A percentile compares a stretch with the other conserved stretches of the same genome.
Evolutionary conservation across 2,888 invertebrate species (phyloP).

Genomic region (Rhogogaster chlorosoma): DNA sequence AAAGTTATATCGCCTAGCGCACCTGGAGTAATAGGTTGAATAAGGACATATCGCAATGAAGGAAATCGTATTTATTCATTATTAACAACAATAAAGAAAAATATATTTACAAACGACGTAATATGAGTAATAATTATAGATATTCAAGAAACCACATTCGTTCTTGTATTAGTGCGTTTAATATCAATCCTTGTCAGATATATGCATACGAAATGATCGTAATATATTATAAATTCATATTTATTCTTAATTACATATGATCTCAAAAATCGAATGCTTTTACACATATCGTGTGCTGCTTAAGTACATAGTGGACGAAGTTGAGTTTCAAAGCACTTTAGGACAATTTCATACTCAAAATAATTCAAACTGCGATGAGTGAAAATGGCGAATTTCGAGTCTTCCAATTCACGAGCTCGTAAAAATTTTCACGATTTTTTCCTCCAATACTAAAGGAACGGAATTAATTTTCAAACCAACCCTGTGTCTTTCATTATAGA

Average conservation of each 20-base stretch:
- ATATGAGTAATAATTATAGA: neutral
- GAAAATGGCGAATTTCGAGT: neutral
- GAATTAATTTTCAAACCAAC: neutral
- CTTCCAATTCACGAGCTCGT: too few species aligned
- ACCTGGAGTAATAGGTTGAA: too few species aligned
- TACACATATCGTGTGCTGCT: neutral
- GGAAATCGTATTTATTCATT: conserved; percentile 13
- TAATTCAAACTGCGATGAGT: neutral
- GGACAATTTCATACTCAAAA: neutral
- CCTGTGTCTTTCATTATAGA: neutral
- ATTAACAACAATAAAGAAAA: conserved; percentile 17
- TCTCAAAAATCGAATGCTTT: neutral
- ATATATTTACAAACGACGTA: conserved; percentile 33
- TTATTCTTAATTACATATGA: neutral
- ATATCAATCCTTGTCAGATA: neutral
- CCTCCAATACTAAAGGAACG: neutral
- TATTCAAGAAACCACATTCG: neutral
- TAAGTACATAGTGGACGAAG: neutral
- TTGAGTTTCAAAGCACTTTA: neutral
- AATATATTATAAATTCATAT: neutral
- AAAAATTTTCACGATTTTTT: neutral
- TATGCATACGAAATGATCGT: neutral
- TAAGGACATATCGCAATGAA: neutral
- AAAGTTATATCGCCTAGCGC: too few species aligned
- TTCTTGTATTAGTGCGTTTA: conserved; percentile 12